Conservation (phyloP, 2,797 vertebrate genomes). For the Vespertilio murinus region DNA sequence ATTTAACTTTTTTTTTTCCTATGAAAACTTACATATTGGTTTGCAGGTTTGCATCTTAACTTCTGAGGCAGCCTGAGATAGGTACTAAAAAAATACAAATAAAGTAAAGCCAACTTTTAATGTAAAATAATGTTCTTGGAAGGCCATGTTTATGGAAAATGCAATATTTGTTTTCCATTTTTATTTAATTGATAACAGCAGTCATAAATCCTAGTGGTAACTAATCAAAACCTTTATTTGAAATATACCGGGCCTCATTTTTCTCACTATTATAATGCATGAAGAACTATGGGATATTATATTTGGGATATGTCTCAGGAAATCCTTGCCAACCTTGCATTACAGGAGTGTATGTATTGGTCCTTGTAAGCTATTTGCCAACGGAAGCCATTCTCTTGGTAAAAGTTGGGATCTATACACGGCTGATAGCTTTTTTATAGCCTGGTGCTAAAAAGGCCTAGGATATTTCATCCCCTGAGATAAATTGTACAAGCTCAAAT, state of each 20-base stretch:
- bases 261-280: background rate
- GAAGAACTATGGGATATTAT: background rate
- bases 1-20: background rate
- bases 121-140: background rate
- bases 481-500: slow-evolving; percentile 14
- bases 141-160: slow-evolving; percentile 45
- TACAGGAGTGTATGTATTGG: background rate
- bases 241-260: slow-evolving; percentile 21
- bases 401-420: background rate
- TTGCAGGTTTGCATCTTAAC: slow-evolving; percentile 41
- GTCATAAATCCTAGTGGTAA: slow-evolving; percentile 52
- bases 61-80: slow-evolving; percentile 62
- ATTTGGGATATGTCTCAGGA: background rate
- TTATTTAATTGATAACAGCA: slow-evolving; percentile 68
- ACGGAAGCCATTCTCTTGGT: background rate
- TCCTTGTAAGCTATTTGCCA: background rate
- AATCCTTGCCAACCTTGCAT: background rate
- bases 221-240: slow-evolving; percentile 14
- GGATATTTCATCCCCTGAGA: background rate
- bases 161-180: slow-evolving; percentile 56
- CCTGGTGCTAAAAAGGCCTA: background rate
- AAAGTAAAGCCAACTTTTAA: background rate
- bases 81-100: background rate
- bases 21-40: background rate
- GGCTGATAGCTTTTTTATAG: background rate